phyloP scores from a whole-genome alignment of 2,797 vertebrate genomes.

The Platalea minor region DNA sequence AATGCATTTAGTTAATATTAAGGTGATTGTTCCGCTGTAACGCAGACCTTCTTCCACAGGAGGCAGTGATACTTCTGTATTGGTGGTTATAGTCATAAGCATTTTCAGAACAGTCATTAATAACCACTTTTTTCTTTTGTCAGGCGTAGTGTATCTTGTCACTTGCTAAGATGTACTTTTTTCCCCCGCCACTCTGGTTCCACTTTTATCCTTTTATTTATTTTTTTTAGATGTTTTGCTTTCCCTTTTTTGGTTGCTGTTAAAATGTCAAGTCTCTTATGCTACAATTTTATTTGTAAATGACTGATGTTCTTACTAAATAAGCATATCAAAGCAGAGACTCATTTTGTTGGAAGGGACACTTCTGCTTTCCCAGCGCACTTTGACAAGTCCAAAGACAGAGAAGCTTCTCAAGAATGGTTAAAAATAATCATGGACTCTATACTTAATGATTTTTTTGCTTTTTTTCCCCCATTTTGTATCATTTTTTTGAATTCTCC shows the following conservation, averaged over 20 bases:
- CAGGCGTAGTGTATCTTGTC: neutral
- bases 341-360: neutral
- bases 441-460: neutral
- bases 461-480: neutral
- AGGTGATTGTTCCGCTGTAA: neutral
- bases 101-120: neutral
- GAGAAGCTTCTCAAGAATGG: neutral
- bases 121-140: neutral
- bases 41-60: neutral
- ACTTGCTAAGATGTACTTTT: neutral
- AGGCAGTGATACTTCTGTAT: neutral
- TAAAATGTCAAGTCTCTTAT: neutral
- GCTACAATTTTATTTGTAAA: neutral
- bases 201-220: neutral
- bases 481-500: accelerated
- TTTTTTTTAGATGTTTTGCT: neutral
- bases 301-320: neutral
- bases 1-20: neutral
- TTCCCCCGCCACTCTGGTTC: neutral
- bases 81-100: neutral
- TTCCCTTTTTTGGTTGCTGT: neutral
- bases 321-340: neutral
- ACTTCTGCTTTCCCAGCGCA: neutral
- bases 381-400: neutral
- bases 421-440: neutral